Conservation (phyloP, 2,888 invertebrate species). For the Horisme vitalbata region DNA sequence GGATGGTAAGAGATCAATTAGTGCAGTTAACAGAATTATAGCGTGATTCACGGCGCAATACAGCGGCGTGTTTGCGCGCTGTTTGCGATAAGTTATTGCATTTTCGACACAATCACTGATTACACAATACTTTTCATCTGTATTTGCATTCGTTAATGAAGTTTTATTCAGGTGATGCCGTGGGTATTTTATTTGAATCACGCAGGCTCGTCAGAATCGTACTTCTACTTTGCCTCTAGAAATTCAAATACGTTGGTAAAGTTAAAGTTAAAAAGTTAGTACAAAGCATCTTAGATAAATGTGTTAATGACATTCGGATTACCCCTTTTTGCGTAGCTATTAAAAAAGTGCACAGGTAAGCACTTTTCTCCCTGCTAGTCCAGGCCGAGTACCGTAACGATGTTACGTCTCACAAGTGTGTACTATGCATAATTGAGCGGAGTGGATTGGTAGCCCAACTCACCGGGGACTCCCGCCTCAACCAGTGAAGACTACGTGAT, state of each 20-base stretch:
- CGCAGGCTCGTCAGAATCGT: no score
- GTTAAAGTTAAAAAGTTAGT: no score
- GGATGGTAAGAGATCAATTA: constrained; percentile 11
- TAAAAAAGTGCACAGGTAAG: background rate
- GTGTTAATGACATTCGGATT: no score
- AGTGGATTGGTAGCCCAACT: constrained; percentile 26
- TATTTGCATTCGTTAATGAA: constrained; percentile 8
- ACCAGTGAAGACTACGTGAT: no score
- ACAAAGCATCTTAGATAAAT: no score
- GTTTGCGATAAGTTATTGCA: constrained; percentile 21
- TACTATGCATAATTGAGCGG: constrained; percentile 34
- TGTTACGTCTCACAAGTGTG: constrained; percentile 22
- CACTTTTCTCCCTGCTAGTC: constrained; percentile 1
- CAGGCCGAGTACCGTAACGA: constrained; percentile 13
- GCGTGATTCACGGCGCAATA: constrained; percentile 11
- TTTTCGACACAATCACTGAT: constrained; percentile 19
- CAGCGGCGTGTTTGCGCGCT: background rate
- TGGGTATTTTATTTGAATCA: no score
- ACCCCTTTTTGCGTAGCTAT: no score
- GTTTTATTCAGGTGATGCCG: constrained; percentile 5
- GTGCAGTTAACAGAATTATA: constrained; percentile 12
- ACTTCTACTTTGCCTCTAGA: no score
- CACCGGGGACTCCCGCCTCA: constrained; percentile 4
- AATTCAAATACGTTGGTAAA: no score
- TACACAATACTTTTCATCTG: constrained; percentile 12